A percentile compares a stretch with the other conserved stretches of the same genome.
Evolutionary conservation across 2,113 vertebrate species (phyloP).

Genomic region (Catharus bicknelli): DNA sequence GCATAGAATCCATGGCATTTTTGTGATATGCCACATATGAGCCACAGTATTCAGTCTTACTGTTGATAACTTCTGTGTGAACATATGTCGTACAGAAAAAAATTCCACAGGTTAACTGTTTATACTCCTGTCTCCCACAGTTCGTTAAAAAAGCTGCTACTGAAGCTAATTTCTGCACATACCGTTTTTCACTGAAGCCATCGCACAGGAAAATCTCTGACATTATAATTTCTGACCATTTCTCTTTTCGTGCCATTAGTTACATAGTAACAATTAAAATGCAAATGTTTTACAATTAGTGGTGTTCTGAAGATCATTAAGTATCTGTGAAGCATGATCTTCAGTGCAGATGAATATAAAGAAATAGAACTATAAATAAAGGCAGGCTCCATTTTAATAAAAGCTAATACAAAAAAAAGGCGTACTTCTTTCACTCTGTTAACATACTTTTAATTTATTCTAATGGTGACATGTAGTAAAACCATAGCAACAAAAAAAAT

Average conservation of each 20-base stretch:
- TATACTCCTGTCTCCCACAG: not conserved
- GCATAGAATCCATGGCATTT: not conserved
- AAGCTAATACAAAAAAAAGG: not conserved
- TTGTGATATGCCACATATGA: fast-evolving
- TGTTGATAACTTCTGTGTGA: not conserved
- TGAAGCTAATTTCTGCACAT: not conserved
- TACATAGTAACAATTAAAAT: not conserved
- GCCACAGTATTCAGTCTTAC: not conserved
- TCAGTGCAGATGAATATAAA: not conserved
- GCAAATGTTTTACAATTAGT: not conserved
- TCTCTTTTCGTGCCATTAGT: not conserved
- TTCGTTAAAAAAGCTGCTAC: not conserved
- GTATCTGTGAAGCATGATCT: not conserved
- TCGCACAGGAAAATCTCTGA: not conserved
- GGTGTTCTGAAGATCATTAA: not conserved
- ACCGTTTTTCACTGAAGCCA: not conserved
- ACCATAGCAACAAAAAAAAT: not conserved
- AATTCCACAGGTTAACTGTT: not conserved
- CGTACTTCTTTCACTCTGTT: not conserved
- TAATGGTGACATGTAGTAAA: not conserved
- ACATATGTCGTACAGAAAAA: not conserved
- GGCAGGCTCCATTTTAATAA: not conserved
- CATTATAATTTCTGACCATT: not conserved
- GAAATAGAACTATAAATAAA: not conserved
- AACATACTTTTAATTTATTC: not conserved